Evolutionary conservation across 2,113 vertebrate species (phyloP).

Genomic region (Mugil cephalus): DNA sequence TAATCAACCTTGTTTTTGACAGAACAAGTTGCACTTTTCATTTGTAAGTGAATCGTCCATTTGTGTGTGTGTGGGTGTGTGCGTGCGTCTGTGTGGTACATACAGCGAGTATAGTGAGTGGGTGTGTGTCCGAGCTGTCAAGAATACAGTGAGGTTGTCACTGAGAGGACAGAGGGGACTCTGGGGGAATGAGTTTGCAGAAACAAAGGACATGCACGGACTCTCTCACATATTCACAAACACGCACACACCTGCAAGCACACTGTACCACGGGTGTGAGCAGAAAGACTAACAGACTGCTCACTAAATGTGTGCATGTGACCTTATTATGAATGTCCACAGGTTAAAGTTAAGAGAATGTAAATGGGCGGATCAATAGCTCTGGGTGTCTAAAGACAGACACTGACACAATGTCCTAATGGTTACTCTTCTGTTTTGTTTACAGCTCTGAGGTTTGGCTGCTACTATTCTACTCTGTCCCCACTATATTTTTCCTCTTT

Average conservation of each 20-base stretch:
- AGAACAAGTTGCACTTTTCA: background rate
- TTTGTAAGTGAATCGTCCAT: background rate
- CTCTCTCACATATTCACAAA: background rate
- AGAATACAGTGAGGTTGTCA: constrained; percentile 61
- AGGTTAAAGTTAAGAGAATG: constrained; percentile 52
- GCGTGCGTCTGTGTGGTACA: background rate
- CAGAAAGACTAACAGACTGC: too few species aligned
- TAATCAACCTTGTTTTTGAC: background rate
- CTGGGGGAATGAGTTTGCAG: constrained; percentile 65
- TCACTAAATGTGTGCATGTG: constrained; percentile 8
- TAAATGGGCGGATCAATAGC: constrained; percentile 51
- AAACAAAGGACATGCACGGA: constrained; percentile 45
- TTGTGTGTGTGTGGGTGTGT: background rate
- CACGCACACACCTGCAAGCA: constrained; percentile 6
- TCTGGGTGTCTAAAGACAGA: too few species aligned
- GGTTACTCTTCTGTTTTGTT: too few species aligned
- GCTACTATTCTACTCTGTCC: too few species aligned
- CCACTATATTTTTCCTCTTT: too few species aligned
- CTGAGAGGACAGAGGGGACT: constrained; percentile 59
- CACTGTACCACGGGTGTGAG: background rate
- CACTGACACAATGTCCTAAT: too few species aligned
- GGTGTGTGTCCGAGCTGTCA: constrained; percentile 36
- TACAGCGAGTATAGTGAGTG: background rate
- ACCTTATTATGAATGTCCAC: background rate
- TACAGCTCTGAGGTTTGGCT: too few species aligned